Percentiles rank a stretch among this genome's conserved stretches.
Evolutionary conservation across 2,888 invertebrate genomes (phyloP).

Genomic region (Podotricha telesiphe): DNA sequence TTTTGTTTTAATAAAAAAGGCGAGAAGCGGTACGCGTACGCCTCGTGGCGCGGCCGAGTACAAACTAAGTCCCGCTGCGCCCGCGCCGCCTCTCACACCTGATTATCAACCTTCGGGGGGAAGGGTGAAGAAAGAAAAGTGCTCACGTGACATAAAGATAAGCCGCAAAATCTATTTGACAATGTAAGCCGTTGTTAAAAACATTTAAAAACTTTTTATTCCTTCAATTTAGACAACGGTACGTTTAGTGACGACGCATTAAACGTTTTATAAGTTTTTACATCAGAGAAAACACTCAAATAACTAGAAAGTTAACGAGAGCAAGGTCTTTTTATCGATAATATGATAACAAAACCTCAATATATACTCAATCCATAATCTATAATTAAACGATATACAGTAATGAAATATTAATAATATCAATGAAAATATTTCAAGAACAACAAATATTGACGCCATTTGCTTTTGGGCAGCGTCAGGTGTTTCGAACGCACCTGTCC

Average conservation of each 20-base stretch:
- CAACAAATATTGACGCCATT: conserved; percentile 19
- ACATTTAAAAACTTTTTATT: conserved; percentile 17
- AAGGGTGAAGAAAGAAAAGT: conserved; percentile 70
- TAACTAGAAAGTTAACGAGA: neutral
- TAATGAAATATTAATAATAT: conserved; percentile 4
- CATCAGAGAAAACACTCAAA: neutral
- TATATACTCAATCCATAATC: neutral
- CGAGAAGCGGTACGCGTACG: conserved; percentile 56
- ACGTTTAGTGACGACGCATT: neutral
- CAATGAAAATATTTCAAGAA: neutral
- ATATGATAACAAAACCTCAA: conserved; percentile 2
- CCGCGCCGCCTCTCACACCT: conserved; percentile 64
- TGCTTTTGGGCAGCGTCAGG: conserved; percentile 31
- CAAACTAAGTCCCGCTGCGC: conserved; percentile 76
- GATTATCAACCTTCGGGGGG: conserved; percentile 78
- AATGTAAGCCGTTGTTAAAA: conserved; percentile 34
- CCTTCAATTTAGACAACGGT: neutral
- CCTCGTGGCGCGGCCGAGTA: conserved; percentile 56
- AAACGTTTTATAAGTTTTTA: neutral
- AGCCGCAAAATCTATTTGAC: conserved; percentile 56
- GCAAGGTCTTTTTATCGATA: conserved; percentile 9
- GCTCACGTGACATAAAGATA: conserved; percentile 73
- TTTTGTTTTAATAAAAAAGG: conserved; percentile 13
- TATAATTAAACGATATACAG: neutral
- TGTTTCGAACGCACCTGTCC: conserved; percentile 33